These are phyloP conservation scores for Drosophila flavopinicola DNA, from an alignment of 2,888 invertebrate genomes.

Conservation along the genomic window DNA sequence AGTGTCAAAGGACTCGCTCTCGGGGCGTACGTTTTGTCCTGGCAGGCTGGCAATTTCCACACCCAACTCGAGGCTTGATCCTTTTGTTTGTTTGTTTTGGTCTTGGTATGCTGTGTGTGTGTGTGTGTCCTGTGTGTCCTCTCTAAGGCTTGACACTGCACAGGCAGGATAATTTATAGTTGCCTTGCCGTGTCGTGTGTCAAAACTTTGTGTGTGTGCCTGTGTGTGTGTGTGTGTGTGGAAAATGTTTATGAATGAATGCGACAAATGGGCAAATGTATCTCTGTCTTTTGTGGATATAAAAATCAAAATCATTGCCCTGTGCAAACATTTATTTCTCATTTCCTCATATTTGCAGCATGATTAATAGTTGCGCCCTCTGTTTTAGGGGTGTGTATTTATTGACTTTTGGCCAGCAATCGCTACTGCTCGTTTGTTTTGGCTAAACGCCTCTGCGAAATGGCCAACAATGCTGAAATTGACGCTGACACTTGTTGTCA, in stretches of 20 bases:
- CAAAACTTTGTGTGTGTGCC: conserved; percentile 56
- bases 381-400: conserved; percentile 53
- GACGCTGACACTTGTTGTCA: conserved; percentile 75
- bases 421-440: conserved; percentile 53
- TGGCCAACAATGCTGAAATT: conserved; percentile 45
- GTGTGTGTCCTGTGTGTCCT: conserved; percentile 33
- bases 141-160: conserved; percentile 55
- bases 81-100: conserved; percentile 76
- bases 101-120: conserved; percentile 41
- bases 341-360: conserved; percentile 64
- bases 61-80: conserved; percentile 28
- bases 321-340: conserved; percentile 72
- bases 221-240: conserved; percentile 30
- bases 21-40: conserved; percentile 45
- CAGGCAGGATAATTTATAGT: conserved; percentile 71
- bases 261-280: conserved; percentile 49
- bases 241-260: conserved; percentile 77
- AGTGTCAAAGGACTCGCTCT: conserved; percentile 59
- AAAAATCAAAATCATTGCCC: conserved; percentile 76
- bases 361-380: conserved; percentile 76
- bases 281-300: conserved; percentile 33
- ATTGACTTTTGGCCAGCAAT: conserved; percentile 66
- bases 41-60: conserved; percentile 13
- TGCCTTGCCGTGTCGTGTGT: conserved; percentile 70
- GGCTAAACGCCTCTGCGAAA: conserved; percentile 59